A percentile compares a stretch with the other conserved stretches of the same genome.
Conservation (phyloP, 1,140 invertebrate genomes). For the Hyposmocoma kahamanoa region DNA sequence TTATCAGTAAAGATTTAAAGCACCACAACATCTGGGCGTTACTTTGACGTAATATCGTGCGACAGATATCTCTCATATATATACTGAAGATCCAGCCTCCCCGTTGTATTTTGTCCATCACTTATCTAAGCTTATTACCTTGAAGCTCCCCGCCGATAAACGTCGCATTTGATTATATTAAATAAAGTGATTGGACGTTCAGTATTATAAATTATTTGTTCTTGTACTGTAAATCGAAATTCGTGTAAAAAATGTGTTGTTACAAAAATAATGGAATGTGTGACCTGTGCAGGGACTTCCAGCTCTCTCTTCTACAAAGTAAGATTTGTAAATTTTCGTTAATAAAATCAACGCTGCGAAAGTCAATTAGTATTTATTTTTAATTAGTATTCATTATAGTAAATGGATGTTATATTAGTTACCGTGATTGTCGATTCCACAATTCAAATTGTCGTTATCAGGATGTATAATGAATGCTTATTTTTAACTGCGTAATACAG, state of each 20-base stretch:
- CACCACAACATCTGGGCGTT: slow-evolving; percentile 66
- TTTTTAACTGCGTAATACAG: too few species aligned
- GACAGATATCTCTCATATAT: slow-evolving; percentile 65
- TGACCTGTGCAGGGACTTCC: slow-evolving; percentile 59
- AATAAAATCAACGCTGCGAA: too few species aligned
- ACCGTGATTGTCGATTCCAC: too few species aligned
- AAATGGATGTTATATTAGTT: too few species aligned
- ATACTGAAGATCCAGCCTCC: slow-evolving; percentile 58
- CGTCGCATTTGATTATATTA: slow-evolving; percentile 32
- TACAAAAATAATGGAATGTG: slow-evolving; percentile 62
- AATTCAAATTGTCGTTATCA: too few species aligned
- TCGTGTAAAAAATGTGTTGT: slow-evolving; percentile 56
- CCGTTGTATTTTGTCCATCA: slow-evolving; percentile 61
- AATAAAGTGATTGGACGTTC: too few species aligned
- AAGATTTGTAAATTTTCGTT: too few species aligned
- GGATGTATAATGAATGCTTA: too few species aligned
- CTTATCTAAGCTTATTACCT: slow-evolving; percentile 69
- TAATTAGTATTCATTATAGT: too few species aligned
- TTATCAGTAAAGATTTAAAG: slow-evolving; percentile 61
- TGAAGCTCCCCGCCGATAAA: slow-evolving; percentile 57
- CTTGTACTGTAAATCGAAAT: not conserved
- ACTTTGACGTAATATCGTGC: slow-evolving; percentile 67
- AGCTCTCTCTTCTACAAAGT: slow-evolving; percentile 56
- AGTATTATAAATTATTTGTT: too few species aligned
- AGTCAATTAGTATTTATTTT: too few species aligned